Evolutionary conservation across 2,888 invertebrate species (phyloP), one percentile per base, ranked within the genome.

Genomic region (Calameuta idolon): DNA sequence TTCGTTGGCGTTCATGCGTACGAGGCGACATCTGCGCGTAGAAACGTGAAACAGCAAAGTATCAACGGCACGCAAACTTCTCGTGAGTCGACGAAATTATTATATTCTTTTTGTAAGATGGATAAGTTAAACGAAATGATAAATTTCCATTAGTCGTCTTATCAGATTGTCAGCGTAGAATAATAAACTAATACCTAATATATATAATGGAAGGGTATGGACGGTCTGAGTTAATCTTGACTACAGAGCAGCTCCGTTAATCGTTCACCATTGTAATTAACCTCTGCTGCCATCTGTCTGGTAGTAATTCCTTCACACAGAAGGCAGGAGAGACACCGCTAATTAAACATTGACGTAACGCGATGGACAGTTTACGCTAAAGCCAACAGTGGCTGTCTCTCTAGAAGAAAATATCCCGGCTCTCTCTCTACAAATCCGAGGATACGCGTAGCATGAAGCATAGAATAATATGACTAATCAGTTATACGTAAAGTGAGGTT

Each of bases 191-290:
- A 55, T 23, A 23, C 15, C 15, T 55, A 55, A 55, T 55, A 55
- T 55, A 55, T 5, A 55, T 55, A 55, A 55, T 55, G 55, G 23
- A 23, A 55, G 23, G 23, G 55, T 55, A 55, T 55, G 55, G 55
- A 55, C 55, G 55, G 55, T 55, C 55, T 9, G 55, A 23, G 55
- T 55, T 55, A 55, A 55, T 55, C 55, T 55, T 9, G 55, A 55
- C 55, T 55, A 55, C 55, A 23, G 55, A 55, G 55, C 55, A 55
- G 55, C 75, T 40, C 31, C 71, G 77, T 77, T 80, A 75, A 78
- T 80, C 79, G 77, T 78, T 80, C 78, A 77, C 69, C 74, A 69
- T 69, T 78, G 76, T 77, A 80, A 81, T 78, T 81, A 81, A 81
- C 81, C 81, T 75, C 35, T 34, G 68, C 76, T 34, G 40, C 34